Conservation (phyloP, 2,888 invertebrate species). For the Phortica magna region DNA sequence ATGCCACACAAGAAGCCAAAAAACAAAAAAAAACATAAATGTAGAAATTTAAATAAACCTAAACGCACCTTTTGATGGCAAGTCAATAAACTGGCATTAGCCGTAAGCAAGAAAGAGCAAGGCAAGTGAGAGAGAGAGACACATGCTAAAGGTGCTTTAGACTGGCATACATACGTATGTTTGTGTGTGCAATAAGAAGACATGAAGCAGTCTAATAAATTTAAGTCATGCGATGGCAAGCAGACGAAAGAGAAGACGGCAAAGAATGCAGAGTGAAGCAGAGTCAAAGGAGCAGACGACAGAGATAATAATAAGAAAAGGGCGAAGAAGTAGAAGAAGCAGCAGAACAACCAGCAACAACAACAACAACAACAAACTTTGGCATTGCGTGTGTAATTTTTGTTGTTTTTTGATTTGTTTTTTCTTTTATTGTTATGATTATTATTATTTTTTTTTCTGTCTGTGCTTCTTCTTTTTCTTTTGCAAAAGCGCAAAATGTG, state of each 20-base stretch:
- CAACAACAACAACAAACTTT: too few species aligned
- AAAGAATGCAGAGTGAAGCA: conserved; percentile 36
- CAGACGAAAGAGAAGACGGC: conserved; percentile 33
- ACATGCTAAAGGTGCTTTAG: too few species aligned
- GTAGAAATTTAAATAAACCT: conserved; percentile 11
- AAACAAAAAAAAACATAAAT: neutral
- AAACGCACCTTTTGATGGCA: conserved; percentile 17
- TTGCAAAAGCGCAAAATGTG: too few species aligned
- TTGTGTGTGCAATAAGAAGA: neutral
- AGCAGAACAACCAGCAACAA: too few species aligned
- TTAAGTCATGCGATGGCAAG: neutral
- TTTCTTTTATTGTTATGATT: too few species aligned
- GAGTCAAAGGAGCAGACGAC: conserved; percentile 32
- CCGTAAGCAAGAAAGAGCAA: neutral
- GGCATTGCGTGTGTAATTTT: too few species aligned
- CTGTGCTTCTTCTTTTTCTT: too few species aligned
- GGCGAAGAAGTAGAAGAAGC: conserved; percentile 11
- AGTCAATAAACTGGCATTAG: conserved; percentile 4
- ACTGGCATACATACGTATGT: too few species aligned
- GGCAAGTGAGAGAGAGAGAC: too few species aligned
- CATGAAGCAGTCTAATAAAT: conserved; percentile 2
- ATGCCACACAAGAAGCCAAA: neutral
- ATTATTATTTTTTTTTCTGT: too few species aligned
- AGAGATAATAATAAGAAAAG: neutral
- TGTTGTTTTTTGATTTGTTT: too few species aligned